Evolutionary conservation across 2,113 vertebrate species (phyloP).

Genomic region (Anthoscopus minutus): DNA sequence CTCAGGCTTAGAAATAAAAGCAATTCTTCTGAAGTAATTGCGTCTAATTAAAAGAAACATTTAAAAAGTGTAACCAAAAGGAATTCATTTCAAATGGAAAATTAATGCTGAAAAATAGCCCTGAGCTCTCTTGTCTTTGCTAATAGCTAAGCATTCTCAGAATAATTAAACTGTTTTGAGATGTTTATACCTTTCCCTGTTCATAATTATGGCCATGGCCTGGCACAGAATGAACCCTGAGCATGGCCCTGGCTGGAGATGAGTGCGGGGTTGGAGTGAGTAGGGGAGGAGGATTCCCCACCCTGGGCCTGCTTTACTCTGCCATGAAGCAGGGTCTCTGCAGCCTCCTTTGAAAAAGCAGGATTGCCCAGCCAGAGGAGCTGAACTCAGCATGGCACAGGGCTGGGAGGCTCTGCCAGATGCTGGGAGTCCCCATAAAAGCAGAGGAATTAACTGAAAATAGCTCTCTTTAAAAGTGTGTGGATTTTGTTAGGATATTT

Average conservation of each 20-base stretch:
- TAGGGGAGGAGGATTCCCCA: background rate
- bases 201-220: conserved; percentile 45
- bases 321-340: background rate
- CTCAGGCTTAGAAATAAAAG: conserved; percentile 87
- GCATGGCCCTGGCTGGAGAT: background rate
- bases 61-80: conserved; percentile 90
- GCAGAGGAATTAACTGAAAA: background rate
- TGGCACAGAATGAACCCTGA: background rate
- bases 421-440: background rate
- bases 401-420: background rate
- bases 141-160: conserved; percentile 80
- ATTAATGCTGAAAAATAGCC: conserved; percentile 89
- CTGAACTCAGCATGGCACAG: background rate
- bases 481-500: background rate
- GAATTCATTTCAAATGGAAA: conserved; percentile 87
- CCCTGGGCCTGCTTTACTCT: background rate
- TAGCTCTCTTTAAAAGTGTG: background rate
- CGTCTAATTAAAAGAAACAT: conserved; percentile 90
- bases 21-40: conserved; percentile 90
- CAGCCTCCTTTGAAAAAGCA: background rate
- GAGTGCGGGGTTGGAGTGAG: background rate
- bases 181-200: conserved; percentile 70
- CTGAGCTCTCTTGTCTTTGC: conserved; percentile 81
- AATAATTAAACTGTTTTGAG: conserved; percentile 83
- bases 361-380: background rate